phyloP scores from a whole-genome alignment of 2,888 invertebrate genomes.

The Ichneumoninae sp. region DNA sequence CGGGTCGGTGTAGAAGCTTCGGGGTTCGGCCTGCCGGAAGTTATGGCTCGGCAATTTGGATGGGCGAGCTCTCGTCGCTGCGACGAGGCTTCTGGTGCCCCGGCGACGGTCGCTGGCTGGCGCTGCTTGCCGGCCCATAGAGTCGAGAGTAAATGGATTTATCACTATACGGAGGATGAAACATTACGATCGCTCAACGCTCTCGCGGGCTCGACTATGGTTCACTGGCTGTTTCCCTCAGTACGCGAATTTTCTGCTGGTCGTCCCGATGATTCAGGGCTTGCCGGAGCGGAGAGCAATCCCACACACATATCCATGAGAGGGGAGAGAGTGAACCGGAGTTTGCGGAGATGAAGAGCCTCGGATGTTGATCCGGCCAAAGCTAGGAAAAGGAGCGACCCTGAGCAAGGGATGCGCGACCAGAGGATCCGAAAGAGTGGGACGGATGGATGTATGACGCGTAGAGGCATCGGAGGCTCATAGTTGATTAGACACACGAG shows the following conservation, averaged over 20 bases:
- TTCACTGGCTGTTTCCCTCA: slow-evolving; percentile 1
- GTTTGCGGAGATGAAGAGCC: slow-evolving; percentile 35
- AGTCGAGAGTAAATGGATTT: slow-evolving; percentile 56
- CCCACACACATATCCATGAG: neutral
- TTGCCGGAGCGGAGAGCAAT: slow-evolving; percentile 10
- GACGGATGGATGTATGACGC: slow-evolving; percentile 56
- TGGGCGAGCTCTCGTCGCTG: slow-evolving; percentile 28
- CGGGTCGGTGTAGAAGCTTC: too few relatives aligned
- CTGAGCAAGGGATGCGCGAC: slow-evolving; percentile 6
- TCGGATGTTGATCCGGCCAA: slow-evolving; percentile 14
- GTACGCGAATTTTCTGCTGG: slow-evolving; percentile 35
- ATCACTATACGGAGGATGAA: slow-evolving; percentile 53
- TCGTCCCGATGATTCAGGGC: slow-evolving; percentile 34
- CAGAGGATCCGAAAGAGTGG: slow-evolving; percentile 55
- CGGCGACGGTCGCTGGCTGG: neutral
- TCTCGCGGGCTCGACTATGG: slow-evolving; percentile 8
- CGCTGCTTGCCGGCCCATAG: slow-evolving; percentile 39
- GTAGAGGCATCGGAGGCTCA: slow-evolving; percentile 69
- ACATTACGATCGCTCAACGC: slow-evolving; percentile 55
- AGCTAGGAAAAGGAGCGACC: neutral
- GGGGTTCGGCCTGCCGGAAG: slow-evolving; percentile 36
- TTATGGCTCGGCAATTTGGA: slow-evolving; percentile 48
- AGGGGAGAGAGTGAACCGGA: neutral
- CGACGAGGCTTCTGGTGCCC: slow-evolving; percentile 14
- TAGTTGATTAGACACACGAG: slow-evolving; percentile 79